Evolutionary conservation across 1,140 invertebrate species (phyloP), one percentile per base, ranked within the genome.

Genomic region (Myzus persicae): DNA sequence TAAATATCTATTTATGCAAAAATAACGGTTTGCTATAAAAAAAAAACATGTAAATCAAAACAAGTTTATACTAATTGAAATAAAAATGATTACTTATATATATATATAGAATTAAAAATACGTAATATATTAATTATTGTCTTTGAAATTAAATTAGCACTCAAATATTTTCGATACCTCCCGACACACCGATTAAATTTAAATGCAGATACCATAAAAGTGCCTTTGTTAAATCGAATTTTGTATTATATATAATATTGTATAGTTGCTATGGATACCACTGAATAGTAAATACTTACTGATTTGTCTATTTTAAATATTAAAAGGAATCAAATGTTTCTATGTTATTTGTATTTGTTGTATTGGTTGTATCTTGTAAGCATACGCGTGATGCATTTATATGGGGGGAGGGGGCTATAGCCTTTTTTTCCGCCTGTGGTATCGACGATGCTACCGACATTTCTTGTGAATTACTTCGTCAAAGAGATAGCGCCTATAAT

Each of bases 201-300:
- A 11, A 46, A 46, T 22, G 44, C n/a, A 87, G 24, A 18, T n/a
- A 44, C 31, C 6, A n/a, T 46, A 44, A 14, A 46, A 20, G 31
- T 44, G 31, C 6, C 31, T 87, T 87, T 87, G 42, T 87, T 87
- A 24, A 48, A 46, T 88, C 87, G 44, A 88, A 48, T 51, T 48
- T n/a, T 36, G 44, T 48, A 36, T 18, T 46, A 42, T 42, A 7
- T 36, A 76, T 76, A 67, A n/a, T 44, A 42, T 40, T 44, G 26
- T 31, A 84, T 36, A 51, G 87, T 88, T 88, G 87, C 87, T 88
- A 88, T 22, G 87, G 87, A 88, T 88, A 88, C 87, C n/a, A 51
- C 11, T 76, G 14, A 76, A 18, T 51, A 24, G 31, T 76, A n/a
- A 67, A 76, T 76, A 76, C 7, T 6, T 44, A 44, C 59, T 76